Evolutionary conservation across 2,888 invertebrate genomes (phyloP).

Genomic region (Alloplasta piceator): DNA sequence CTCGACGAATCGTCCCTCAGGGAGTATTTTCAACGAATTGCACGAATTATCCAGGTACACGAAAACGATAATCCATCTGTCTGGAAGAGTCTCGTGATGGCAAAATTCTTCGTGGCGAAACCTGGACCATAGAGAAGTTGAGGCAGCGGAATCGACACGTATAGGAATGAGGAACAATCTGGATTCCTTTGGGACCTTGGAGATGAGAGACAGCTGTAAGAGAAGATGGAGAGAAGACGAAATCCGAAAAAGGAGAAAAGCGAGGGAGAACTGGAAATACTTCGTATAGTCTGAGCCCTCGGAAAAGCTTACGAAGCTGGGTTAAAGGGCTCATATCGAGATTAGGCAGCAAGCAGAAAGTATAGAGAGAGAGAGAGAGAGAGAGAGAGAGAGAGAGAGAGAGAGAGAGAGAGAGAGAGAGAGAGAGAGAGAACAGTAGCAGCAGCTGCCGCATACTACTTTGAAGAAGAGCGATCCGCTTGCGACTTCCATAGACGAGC

Average conservation of each 20-base stretch:
- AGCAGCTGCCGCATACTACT: slow-evolving; percentile 39
- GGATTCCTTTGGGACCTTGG: slow-evolving; percentile 39
- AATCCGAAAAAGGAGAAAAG: slow-evolving; percentile 1
- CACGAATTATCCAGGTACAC: slow-evolving; percentile 21
- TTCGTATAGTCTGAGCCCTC: slow-evolving; percentile 60
- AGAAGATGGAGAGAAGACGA: not conserved
- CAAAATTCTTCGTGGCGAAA: slow-evolving; percentile 47
- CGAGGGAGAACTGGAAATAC: slow-evolving; percentile 42
- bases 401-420: slow-evolving; percentile 14
- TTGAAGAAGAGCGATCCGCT: slow-evolving; percentile 29
- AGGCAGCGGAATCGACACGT: slow-evolving; percentile 10
- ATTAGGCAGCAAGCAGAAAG: slow-evolving; percentile 60
- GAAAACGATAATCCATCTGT: slow-evolving; percentile 36
- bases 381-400: slow-evolving; percentile 8
- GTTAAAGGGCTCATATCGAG: slow-evolving; percentile 67
- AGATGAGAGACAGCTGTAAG: slow-evolving; percentile 19
- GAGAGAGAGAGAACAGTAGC: slow-evolving; percentile 12
- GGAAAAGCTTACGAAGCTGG: slow-evolving; percentile 65
- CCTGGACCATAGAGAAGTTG: slow-evolving; percentile 5
- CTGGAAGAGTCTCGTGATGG: slow-evolving; percentile 32
- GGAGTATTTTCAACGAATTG: slow-evolving; percentile 21
- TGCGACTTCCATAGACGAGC: slow-evolving; percentile 49
- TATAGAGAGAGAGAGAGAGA: slow-evolving; percentile 16
- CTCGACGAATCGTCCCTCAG: not conserved
- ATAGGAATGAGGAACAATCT: slow-evolving; percentile 38